These are phyloP conservation scores for Gastrophryne carolinensis DNA, from an alignment of 2,797 vertebrate genomes.

Conservation along the genomic window DNA sequence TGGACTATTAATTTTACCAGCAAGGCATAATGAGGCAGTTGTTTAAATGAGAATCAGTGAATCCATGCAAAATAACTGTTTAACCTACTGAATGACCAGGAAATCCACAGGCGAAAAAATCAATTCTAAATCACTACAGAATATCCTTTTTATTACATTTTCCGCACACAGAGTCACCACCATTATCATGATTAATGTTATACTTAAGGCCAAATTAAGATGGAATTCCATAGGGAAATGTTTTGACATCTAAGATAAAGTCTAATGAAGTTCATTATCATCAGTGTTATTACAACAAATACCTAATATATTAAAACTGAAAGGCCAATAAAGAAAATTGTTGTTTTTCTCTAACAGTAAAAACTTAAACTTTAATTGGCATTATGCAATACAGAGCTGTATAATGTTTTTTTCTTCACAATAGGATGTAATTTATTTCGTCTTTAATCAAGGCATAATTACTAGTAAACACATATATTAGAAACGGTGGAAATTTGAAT, in stretches of 20 bases:
- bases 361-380: constrained; percentile 11
- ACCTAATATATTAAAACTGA: constrained; percentile 57
- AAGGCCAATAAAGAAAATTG: constrained; percentile 54
- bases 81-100: not conserved
- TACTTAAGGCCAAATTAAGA: constrained; percentile 52
- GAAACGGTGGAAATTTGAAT: not conserved
- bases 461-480: not conserved
- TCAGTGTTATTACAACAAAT: constrained; percentile 59
- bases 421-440: constrained; percentile 1
- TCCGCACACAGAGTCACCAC: constrained; percentile 55
- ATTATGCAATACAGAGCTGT: constrained; percentile 12
- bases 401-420: constrained; percentile 6
- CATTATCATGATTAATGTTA: constrained; percentile 57
- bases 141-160: constrained; percentile 49
- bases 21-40: too few relatives aligned
- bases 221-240: constrained; percentile 50
- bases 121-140: constrained; percentile 54
- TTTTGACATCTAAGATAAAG: constrained; percentile 57
- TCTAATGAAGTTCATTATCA: constrained; percentile 59
- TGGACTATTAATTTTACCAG: too few relatives aligned
- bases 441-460: not conserved
- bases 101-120: constrained; percentile 42
- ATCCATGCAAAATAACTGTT: not conserved
- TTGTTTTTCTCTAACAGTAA: constrained; percentile 43
- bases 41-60: not conserved